A percentile compares a stretch with the other conserved stretches of the same genome.
Conservation (phyloP, 2,888 invertebrate genomes). For the Apodemia duryi region DNA sequence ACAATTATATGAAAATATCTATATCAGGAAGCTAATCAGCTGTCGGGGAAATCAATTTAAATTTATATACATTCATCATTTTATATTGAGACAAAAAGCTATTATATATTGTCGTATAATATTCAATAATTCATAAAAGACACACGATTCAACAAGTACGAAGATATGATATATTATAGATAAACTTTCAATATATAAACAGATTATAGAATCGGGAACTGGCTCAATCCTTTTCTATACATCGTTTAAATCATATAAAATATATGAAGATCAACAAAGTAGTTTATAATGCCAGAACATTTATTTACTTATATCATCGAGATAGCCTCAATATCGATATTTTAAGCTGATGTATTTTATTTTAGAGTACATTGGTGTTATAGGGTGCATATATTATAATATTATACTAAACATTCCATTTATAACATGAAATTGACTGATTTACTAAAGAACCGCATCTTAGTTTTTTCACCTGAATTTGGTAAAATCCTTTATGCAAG, state of each 20-base stretch:
- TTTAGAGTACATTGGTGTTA: constrained; percentile 1
- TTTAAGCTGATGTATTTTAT: neutral
- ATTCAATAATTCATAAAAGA: constrained; percentile 57
- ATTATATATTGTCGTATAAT: constrained; percentile 69
- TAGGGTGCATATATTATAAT: neutral
- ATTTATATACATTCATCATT: constrained; percentile 35
- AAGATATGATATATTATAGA: constrained; percentile 60
- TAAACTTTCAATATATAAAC: constrained; percentile 45
- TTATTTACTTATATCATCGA: neutral
- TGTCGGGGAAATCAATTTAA: constrained; percentile 15
- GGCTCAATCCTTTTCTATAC: constrained; percentile 44
- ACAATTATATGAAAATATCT: constrained; percentile 19
- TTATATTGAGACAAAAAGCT: constrained; percentile 49
- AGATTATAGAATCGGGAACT: constrained; percentile 44
- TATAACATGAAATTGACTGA: neutral
- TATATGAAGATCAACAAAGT: neutral
- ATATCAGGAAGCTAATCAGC: constrained; percentile 19
- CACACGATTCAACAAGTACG: constrained; percentile 70
- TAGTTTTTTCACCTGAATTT: neutral
- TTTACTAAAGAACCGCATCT: neutral
- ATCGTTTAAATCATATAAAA: neutral
- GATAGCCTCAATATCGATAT: neutral
- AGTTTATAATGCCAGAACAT: constrained; percentile 10
- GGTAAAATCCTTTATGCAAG: neutral
- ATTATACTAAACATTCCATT: neutral